Conservation (phyloP, 2,888 invertebrate genomes). For the Ectobius pallidus region DNA sequence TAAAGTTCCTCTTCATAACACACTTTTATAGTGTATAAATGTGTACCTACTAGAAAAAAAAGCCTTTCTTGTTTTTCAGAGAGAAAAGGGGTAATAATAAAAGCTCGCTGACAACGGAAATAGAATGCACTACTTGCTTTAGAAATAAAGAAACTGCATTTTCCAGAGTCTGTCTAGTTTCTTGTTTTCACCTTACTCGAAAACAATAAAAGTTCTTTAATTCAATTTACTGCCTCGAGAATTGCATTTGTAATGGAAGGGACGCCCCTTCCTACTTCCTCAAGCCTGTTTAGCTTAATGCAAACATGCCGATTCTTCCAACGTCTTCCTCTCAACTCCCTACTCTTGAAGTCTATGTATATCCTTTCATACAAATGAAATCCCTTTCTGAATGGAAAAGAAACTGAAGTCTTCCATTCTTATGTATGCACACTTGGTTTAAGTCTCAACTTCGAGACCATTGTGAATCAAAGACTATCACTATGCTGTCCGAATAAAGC, state of each 20-base stretch:
- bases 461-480: background rate
- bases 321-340: background rate
- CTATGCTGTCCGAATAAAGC: background rate
- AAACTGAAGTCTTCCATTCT: background rate
- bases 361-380: background rate
- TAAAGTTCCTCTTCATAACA: too few relatives aligned
- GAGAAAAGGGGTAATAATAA: too few relatives aligned
- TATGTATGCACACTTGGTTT: background rate
- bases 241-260: background rate
- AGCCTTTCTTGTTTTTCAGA: too few relatives aligned
- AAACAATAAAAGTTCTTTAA: background rate
- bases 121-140: too few relatives aligned
- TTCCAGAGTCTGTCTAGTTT: too few relatives aligned
- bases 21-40: too few relatives aligned
- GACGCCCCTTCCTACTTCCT: background rate
- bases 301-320: background rate
- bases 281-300: background rate
- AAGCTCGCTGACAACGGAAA: too few relatives aligned
- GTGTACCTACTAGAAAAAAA: too few relatives aligned
- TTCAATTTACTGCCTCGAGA: background rate
- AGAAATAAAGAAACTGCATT: too few relatives aligned
- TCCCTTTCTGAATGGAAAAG: background rate
- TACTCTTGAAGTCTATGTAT: too few relatives aligned
- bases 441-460: background rate
- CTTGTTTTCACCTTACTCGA: too few relatives aligned